Percentiles rank a stretch among this genome's conserved stretches.
phyloP scores from a whole-genome alignment of 1,140 invertebrate species.

The Laupala kohalensis region DNA sequence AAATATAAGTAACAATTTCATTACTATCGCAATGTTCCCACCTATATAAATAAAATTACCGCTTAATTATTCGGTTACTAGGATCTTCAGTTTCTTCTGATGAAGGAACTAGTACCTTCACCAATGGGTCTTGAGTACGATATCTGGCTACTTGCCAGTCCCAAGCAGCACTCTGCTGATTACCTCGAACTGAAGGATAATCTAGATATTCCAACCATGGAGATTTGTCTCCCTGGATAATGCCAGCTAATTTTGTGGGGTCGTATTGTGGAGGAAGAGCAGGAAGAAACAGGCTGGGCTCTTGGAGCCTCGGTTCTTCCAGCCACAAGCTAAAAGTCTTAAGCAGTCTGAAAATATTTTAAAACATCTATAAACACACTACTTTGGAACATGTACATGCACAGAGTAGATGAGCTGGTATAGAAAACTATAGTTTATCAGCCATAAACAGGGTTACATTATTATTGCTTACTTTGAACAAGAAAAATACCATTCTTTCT shows the following conservation, averaged over 20 bases:
- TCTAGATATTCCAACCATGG: conserved; percentile 59
- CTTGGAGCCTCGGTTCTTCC: conserved; percentile 60
- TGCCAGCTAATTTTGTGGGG: conserved; percentile 35
- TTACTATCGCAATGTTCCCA: too few relatives aligned
- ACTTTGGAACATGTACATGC: neutral
- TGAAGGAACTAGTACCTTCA: neutral
- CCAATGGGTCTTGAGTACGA: conserved; percentile 6
- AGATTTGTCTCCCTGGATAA: conserved; percentile 36
- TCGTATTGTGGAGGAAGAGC: conserved; percentile 59
- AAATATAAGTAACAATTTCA: neutral
- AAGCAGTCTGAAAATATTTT: conserved; percentile 13
- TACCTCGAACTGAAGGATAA: conserved; percentile 35
- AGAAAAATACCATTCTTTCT: conserved; percentile 13
- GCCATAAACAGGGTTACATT: neutral
- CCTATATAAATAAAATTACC: neutral
- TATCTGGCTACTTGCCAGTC: conserved; percentile 31
- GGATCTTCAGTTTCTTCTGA: conserved; percentile 26
- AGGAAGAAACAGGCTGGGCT: conserved; percentile 51
- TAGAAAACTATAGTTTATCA: neutral
- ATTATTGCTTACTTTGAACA: conserved; percentile 16
- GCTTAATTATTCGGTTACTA: conserved; percentile 34
- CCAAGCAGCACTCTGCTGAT: conserved; percentile 32
- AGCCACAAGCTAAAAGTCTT: conserved; percentile 60
- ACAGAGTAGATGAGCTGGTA: neutral
- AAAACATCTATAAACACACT: neutral